A percentile compares a stretch with the other conserved stretches of the same genome.
These are phyloP conservation scores for Albula goreensis DNA, from an alignment of 2,113 vertebrate species.

Conservation along the genomic window DNA sequence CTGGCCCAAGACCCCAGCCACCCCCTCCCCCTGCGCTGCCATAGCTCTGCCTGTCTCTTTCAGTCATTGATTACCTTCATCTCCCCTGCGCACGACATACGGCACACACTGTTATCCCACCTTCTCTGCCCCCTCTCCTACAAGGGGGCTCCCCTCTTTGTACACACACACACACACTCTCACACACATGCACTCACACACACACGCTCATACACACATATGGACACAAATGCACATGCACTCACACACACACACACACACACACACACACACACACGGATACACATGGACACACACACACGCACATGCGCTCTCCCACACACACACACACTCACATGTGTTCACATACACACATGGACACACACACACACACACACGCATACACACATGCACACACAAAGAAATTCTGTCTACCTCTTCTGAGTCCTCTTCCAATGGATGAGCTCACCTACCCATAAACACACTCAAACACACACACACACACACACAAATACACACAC, in stretches of 20 bases:
- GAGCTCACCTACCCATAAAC: not conserved
- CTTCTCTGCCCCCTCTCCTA: not conserved
- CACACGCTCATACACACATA: conserved; percentile 15
- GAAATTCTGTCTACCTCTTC: not conserved
- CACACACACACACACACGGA: not conserved
- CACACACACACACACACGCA: not conserved
- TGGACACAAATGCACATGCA: not conserved
- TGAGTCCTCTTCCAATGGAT: not conserved
- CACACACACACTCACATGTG: not conserved
- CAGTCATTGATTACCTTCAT: conserved; percentile 65
- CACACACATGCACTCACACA: conserved; percentile 15
- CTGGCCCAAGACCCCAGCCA: conserved; percentile 47
- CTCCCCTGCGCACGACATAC: conserved; percentile 59
- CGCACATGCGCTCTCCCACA: not conserved
- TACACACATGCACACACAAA: not conserved
- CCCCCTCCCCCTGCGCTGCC: conserved; percentile 57
- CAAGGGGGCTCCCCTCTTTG: conserved; percentile 36
- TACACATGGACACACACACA: conserved; percentile 6
- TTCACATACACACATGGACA: not conserved
- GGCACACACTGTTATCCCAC: conserved; percentile 47
- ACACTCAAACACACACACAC: not conserved
- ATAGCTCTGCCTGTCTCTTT: conserved; percentile 60
- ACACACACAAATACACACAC: not conserved
- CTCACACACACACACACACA: not conserved
- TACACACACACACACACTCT: not conserved